Percentiles rank a stretch among this genome's conserved stretches.
Evolutionary conservation across 1,140 invertebrate species (phyloP).

Genomic region (Drusus annulatus): DNA sequence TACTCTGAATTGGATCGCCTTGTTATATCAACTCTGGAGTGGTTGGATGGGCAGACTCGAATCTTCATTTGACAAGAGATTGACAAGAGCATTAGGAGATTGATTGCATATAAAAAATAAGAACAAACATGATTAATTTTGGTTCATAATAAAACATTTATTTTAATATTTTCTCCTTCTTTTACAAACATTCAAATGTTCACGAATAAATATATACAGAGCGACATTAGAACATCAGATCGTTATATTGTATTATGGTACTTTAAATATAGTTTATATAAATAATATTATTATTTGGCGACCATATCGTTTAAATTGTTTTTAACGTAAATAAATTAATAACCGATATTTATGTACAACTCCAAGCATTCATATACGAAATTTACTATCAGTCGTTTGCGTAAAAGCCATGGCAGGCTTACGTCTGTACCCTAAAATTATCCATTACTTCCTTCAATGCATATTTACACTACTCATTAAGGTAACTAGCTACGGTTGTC

Average conservation of each 20-base stretch:
- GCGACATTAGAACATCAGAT: slow-evolving; percentile 57
- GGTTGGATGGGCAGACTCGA: no score
- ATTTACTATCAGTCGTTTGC: slow-evolving; percentile 60
- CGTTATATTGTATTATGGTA: slow-evolving; percentile 55
- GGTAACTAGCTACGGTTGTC: slow-evolving; percentile 57
- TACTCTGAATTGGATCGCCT: no score
- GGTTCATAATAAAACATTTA: slow-evolving; percentile 60
- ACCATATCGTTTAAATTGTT: slow-evolving; percentile 58
- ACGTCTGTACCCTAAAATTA: slow-evolving; percentile 59
- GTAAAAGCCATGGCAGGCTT: slow-evolving; percentile 51
- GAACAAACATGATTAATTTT: slow-evolving; percentile 51
- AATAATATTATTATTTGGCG: slow-evolving; percentile 60
- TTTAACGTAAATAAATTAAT: slow-evolving; percentile 59
- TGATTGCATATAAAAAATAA: slow-evolving; percentile 28
- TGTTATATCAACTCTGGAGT: no score
- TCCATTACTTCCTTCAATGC: slow-evolving; percentile 52
- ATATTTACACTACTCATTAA: slow-evolving; percentile 57
- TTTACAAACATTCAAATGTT: slow-evolving; percentile 58
- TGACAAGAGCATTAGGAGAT: no score
- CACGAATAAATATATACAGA: slow-evolving; percentile 59
- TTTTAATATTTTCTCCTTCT: slow-evolving; percentile 55
- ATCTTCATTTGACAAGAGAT: no score
- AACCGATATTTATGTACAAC: slow-evolving; percentile 56
- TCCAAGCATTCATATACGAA: slow-evolving; percentile 58
- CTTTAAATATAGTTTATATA: slow-evolving; percentile 57